These are phyloP conservation scores for Otis tarda DNA, from an alignment of 2,113 vertebrate genomes.

Conservation along the genomic window DNA sequence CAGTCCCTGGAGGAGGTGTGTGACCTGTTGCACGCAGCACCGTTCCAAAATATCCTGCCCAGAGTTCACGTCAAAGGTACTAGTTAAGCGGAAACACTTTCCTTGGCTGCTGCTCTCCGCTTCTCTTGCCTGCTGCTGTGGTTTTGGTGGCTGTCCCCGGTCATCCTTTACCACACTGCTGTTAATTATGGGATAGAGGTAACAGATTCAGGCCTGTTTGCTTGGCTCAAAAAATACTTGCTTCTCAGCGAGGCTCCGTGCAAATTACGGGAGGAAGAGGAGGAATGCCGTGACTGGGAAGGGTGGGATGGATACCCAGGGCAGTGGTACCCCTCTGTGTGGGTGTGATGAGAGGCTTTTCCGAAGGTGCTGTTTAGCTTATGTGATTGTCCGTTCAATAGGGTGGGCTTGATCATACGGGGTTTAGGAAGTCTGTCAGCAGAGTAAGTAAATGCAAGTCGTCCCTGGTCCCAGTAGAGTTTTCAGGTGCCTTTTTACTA, in stretches of 20 bases:
- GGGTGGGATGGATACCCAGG: neutral
- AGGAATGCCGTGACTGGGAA: rapidly evolving
- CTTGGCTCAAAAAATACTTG: neutral
- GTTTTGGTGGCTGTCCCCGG: rapidly evolving
- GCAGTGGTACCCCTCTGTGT: neutral
- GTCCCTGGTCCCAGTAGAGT: neutral
- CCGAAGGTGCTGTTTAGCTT: neutral
- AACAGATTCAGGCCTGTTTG: neutral
- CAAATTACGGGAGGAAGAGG: neutral
- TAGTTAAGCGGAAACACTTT: neutral
- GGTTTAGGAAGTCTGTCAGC: neutral
- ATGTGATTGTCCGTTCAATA: neutral
- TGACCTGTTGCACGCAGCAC: slow-evolving; percentile 86
- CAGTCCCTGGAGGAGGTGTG: slow-evolving; percentile 90
- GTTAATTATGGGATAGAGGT: neutral
- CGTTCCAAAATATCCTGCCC: slow-evolving; percentile 89
- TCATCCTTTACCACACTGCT: neutral
- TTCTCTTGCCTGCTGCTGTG: neutral
- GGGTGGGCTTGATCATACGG: neutral
- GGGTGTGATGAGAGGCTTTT: neutral
- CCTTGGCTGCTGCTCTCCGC: neutral
- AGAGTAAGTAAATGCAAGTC: neutral
- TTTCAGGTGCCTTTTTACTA: neutral
- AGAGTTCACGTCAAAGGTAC: slow-evolving; percentile 89
- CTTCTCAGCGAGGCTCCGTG: neutral